Evolutionary conservation across 1,140 invertebrate genomes (phyloP), one percentile per base, ranked within the genome.

Genomic region (Caenorhabditis remanei): DNA sequence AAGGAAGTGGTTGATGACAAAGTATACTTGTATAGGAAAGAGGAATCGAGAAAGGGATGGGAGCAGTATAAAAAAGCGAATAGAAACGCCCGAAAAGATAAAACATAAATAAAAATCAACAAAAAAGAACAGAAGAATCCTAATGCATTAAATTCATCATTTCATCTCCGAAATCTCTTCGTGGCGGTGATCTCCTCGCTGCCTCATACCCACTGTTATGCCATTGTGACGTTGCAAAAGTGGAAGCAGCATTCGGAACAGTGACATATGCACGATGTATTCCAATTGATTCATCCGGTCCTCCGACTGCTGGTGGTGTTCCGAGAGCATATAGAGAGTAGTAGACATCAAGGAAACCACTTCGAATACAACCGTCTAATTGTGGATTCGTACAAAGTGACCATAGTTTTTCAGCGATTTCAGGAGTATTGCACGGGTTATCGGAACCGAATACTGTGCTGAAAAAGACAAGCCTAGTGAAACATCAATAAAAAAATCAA

Each of bases 281-380:
- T 85, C 46, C 84, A 40, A 41, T 50, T 14, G 56, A 9, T 48
- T 65, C 84, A 32, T 65, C 61, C 5, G 55, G 56, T 24, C 84
- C 84, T 14, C 46, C 46, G 1, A 85, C n/a, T 21, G 58, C 55
- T 40, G 84, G 84, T 13, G 84, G 84, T 6, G 16, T 19, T 50
- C 79, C 83, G 7, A 84, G 58, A 16, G 85, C 87, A 56, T 82
- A 88, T 11, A 88, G n/a, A 14, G 83, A 85, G 41, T 75, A 88
- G 56, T 58, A 88, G 32, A 88, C 56, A 40, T 88, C 87, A 1
- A 67, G 40, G 63, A 85, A 79, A 32, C 65, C 63, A 58, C 24
- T 75, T 16, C 87, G 48, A 48, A 67, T 43, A 16, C 41, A 24
- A 8, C n/a, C 41, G 43, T 88, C 87, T 5, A 85, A 79, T 41